Percentiles rank a stretch among this genome's conserved stretches.
Conservation (phyloP, 2,797 vertebrate species). For the Poecile montanus region DNA sequence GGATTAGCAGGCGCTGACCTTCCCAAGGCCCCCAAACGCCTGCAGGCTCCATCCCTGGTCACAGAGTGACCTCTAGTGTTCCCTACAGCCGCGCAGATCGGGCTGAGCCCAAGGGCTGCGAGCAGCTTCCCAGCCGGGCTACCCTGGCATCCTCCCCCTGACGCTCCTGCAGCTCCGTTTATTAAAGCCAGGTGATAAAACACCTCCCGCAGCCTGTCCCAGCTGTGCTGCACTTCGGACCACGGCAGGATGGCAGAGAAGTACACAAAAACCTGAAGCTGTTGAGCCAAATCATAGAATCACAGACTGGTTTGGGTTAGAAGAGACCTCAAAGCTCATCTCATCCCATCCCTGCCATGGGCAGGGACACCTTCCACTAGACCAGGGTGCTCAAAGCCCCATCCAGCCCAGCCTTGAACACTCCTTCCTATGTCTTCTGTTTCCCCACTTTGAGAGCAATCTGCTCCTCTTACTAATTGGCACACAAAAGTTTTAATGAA, state of each 20-base stretch:
- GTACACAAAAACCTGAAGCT: not conserved
- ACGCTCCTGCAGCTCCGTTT: not conserved
- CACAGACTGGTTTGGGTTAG: not conserved
- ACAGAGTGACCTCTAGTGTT: conserved; percentile 81
- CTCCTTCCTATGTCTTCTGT: not conserved
- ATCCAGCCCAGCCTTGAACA: not conserved
- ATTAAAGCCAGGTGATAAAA: not conserved
- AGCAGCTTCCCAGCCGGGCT: not conserved
- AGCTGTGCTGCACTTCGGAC: not conserved
- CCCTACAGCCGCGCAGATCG: not conserved
- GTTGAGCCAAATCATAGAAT: not conserved
- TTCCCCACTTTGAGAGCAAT: not conserved
- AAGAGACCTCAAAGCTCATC: not conserved
- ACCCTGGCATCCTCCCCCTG: not conserved
- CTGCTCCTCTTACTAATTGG: not conserved
- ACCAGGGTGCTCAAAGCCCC: not conserved
- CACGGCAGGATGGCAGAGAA: not conserved
- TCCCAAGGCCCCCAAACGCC: not conserved
- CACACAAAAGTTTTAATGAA: not conserved
- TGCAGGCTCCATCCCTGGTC: conserved; percentile 42
- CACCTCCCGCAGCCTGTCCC: not conserved
- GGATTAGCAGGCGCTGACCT: conserved; percentile 71
- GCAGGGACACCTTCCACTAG: not conserved
- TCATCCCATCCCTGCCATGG: not conserved
- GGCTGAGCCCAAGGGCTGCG: not conserved